phyloP scores from a whole-genome alignment of 2,888 invertebrate species.

The Hesperia comma region DNA sequence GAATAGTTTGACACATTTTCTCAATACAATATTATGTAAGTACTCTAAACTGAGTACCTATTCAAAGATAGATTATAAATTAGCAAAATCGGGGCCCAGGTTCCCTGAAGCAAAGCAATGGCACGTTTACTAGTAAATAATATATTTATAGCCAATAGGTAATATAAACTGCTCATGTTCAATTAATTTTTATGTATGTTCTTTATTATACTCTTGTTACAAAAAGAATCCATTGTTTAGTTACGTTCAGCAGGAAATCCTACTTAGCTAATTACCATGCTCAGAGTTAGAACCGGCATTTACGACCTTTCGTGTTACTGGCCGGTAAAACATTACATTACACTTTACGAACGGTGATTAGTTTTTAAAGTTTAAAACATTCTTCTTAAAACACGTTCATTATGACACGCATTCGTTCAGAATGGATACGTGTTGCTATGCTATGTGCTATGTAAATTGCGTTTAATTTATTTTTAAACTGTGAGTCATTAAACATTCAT shows the following conservation, averaged over 20 bases:
- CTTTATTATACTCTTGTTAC: constrained; percentile 1
- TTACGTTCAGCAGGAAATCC: constrained; percentile 26
- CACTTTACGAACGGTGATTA: background rate
- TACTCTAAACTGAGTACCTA: no score
- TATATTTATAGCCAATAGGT: no score
- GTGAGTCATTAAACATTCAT: constrained; percentile 33
- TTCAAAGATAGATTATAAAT: no score
- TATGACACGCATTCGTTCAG: background rate
- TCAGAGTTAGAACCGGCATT: constrained; percentile 10
- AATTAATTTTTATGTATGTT: background rate
- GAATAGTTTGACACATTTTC: no score
- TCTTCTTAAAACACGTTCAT: background rate
- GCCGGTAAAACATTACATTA: constrained; percentile 2
- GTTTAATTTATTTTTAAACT: constrained; percentile 19
- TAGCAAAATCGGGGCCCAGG: no score
- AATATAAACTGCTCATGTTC: no score
- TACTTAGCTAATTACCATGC: constrained; percentile 34
- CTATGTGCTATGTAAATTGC: background rate
- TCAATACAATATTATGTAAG: no score
- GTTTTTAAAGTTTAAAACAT: constrained; percentile 4
- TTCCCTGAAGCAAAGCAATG: no score
- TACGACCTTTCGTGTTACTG: constrained; percentile 18
- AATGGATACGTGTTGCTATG: background rate
- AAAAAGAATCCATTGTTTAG: constrained; percentile 22
- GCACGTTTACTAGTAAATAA: no score